Evolutionary conservation across 2,888 invertebrate genomes (phyloP), one percentile per base, ranked within the genome.

Genomic region (Caenorhabditis zanzibari): DNA sequence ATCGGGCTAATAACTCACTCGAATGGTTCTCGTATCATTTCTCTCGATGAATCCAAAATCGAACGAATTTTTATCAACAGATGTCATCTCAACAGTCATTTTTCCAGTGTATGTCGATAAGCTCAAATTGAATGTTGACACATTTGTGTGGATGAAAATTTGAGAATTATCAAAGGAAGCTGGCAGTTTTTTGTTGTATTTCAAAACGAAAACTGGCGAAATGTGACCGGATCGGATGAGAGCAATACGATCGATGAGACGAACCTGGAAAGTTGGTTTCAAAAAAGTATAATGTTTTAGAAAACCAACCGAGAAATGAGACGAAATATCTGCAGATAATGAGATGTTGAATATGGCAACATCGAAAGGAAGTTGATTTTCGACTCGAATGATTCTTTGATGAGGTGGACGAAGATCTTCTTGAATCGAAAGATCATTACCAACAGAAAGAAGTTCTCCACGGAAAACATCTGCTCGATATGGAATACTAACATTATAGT

Each of bases 311-410:
- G 91, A 86, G 63, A 92, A 91, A 35, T 82, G 76, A 7, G 86
- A 47, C 10, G 59, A 44, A 4, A 95, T 94, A 80, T 95, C 95
- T 22, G 93, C 92, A 7, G 95, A 94, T 87, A 96, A 93, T 10
- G 95, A 94, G 56, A 95, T 94, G 92, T 96, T 95, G 84, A 95
- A 95, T 85, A 96, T 94, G 82, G 95, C 95, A 79, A 96, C 92
- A 10, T 96, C 95, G 88, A 95, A 94, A 90, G 95, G 94, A 92
- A 95, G 96, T 89, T 94, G 94, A 93, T 96, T 96, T 72, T 95
- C 94, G 81, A 96, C 94, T 69, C 94, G 93, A 28, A 86, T 82
- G 7, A 82, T 66, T 54, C 88, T 54, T 64, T 84, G 84, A 68
- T 85, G 84, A 6, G 86, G 86, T 47, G 86, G 85, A 10, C 80